Base-by-base conservation (phyloP, 53 echinoderm and acorn worm species). In the Patiria pectinifera region DNA sequence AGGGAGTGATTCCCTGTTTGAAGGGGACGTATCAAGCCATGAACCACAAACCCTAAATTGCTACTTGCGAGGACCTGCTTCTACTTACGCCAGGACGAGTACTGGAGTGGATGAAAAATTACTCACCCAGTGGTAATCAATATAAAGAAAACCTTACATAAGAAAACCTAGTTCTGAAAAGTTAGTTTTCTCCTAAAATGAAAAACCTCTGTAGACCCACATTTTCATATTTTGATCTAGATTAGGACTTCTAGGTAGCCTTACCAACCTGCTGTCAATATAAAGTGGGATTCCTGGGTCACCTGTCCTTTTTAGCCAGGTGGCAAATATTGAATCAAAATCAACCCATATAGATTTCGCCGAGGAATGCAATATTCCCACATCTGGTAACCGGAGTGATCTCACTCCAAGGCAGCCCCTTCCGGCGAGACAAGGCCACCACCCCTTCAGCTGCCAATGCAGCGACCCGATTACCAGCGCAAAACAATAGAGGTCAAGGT, bases 241-340 rank as follows among this genome's bases (percentile, higher is more conserved):
- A 23, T 23, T 74, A 23, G 22, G 4, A 23, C 74, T 18, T 74
- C 18, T 6, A 74, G 0, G 74, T 74, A n/a, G 4, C 69, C 6
- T 21, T 21, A 8, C 69, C 69, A 69, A 15, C 69, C 21, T 69
- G 69, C 69, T 69, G 3, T 69, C 69, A 69, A 69, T 69, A 69
- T 18, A 69, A 15, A 74, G 3, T n/a, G 19, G 24, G 74, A n/a
- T 66, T 13, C 19, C 74, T 18, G 19, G 24, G 74, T 22, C 74
- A 74, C 22, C 24, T n/a, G 74, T 74, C 24, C 88, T 88, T 88
- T 53, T 78, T 45, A 11, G 45, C 43, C 88, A 78, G 88, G 88
- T 61, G 78, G 35, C 77, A 88, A 60, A 69, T 78, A 88, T 78
- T 88, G 25, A 76, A 88, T 88, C 88, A 78, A 88, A 78, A 62